A percentile compares a stretch with the other conserved stretches of the same genome.
phyloP scores from a whole-genome alignment of 2,797 vertebrate genomes.

The Thalassophryne amazonica region DNA sequence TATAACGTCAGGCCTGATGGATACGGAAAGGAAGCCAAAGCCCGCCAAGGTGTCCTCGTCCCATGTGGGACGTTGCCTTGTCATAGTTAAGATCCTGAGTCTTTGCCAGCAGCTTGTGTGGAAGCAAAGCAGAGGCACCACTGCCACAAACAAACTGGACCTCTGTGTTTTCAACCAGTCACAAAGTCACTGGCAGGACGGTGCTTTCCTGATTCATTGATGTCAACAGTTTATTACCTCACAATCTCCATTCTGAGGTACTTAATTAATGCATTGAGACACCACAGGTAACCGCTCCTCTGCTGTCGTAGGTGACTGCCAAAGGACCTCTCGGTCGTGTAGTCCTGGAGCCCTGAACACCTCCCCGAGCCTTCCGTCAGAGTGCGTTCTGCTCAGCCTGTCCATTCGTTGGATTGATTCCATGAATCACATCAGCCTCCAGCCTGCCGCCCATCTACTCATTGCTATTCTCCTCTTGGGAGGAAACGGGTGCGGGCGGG shows the following conservation, averaged over 20 bases:
- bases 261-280: not conserved
- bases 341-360: not conserved
- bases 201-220: too few species aligned
- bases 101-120: constrained; percentile 8
- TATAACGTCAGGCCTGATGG: constrained; percentile 36
- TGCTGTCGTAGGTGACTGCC: constrained; percentile 11
- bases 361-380: constrained; percentile 31
- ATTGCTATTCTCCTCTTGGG: constrained; percentile 77
- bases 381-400: constrained; percentile 4
- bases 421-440: constrained; percentile 40
- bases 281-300: constrained; percentile 2
- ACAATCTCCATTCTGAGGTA: not conserved
- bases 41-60: constrained; percentile 53
- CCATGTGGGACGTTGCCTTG: constrained; percentile 11
- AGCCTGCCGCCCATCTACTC: constrained; percentile 49
- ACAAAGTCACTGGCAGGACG: too few species aligned
- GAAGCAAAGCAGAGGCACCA: not conserved
- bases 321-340: not conserved
- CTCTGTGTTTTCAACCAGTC: not conserved
- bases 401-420: constrained; percentile 57
- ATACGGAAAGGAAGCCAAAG: constrained; percentile 36
- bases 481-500: constrained; percentile 35
- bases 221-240: too few species aligned
- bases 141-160: constrained; percentile 5
- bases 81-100: constrained; percentile 10